Conservation (phyloP, 2,113 vertebrate species). For the Melozone crissalis region DNA sequence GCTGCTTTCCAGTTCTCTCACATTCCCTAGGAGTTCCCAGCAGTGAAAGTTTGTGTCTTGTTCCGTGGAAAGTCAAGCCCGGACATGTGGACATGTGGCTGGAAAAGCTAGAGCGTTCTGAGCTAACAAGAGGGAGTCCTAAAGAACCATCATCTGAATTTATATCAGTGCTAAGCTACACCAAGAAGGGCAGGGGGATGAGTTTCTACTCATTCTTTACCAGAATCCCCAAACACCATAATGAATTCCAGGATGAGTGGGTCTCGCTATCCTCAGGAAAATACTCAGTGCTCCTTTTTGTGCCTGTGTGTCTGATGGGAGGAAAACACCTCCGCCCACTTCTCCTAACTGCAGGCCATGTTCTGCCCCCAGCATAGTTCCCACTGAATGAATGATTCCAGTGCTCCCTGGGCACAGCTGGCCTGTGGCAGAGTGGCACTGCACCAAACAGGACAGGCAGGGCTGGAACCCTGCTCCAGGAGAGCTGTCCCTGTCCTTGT, state of each 20-base stretch:
- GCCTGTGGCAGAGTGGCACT: not conserved
- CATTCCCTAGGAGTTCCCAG: not conserved
- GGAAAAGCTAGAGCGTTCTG: not conserved
- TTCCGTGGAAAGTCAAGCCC: accelerated
- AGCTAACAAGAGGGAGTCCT: not conserved
- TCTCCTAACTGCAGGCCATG: not conserved
- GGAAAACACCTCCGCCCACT: not conserved
- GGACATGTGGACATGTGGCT: accelerated
- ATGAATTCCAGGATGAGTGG: not conserved
- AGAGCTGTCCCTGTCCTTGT: not conserved
- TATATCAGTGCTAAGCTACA: not conserved
- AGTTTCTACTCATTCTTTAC: not conserved
- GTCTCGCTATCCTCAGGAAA: not conserved
- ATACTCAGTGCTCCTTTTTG: not conserved
- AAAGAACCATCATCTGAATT: not conserved
- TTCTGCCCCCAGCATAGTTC: not conserved
- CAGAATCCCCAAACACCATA: not conserved
- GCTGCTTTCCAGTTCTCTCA: not conserved
- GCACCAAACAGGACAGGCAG: not conserved
- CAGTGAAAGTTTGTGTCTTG: accelerated
- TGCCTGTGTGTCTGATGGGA: not conserved
- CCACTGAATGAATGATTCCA: not conserved
- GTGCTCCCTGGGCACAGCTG: not conserved
- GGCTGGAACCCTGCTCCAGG: not conserved
- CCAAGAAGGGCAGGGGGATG: not conserved